Evolutionary conservation across 1,140 invertebrate genomes (phyloP).

Genomic region (Chironomus tepperi): DNA sequence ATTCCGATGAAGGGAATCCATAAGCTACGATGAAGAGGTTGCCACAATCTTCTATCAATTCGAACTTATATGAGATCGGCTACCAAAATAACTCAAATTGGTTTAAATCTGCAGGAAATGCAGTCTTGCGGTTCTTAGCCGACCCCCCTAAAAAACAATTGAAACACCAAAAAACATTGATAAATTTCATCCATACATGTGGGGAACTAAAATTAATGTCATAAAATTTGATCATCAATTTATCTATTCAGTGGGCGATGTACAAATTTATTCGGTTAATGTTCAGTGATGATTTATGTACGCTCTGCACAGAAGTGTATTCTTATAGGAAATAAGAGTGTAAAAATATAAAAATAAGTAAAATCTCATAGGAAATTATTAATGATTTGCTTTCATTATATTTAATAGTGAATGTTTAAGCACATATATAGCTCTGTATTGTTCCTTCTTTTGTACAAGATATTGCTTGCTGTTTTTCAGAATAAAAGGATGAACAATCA

Average conservation of each 20-base stretch:
- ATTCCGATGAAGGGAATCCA: too few species aligned
- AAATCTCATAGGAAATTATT: neutral
- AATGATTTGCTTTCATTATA: slow-evolving; percentile 23
- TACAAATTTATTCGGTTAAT: neutral
- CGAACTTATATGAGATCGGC: too few species aligned
- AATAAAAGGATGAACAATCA: too few species aligned
- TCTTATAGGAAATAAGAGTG: neutral
- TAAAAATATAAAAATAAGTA: neutral
- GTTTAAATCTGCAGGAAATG: too few species aligned
- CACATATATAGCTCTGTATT: neutral
- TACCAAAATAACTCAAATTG: too few species aligned
- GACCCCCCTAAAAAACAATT: too few species aligned
- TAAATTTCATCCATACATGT: too few species aligned
- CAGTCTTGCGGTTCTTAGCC: too few species aligned
- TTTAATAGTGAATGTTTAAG: slow-evolving; percentile 4
- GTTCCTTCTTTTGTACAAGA: neutral
- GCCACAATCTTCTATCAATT: too few species aligned
- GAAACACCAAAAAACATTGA: too few species aligned
- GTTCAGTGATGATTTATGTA: neutral
- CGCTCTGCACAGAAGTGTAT: neutral
- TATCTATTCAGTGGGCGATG: neutral
- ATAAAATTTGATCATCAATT: slow-evolving; percentile 3
- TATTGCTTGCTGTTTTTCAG: too few species aligned
- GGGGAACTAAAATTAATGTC: neutral
- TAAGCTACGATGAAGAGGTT: too few species aligned